These are phyloP conservation scores for Sycobia sp. DNA, from an alignment of 1,140 invertebrate genomes.

Conservation along the genomic window DNA sequence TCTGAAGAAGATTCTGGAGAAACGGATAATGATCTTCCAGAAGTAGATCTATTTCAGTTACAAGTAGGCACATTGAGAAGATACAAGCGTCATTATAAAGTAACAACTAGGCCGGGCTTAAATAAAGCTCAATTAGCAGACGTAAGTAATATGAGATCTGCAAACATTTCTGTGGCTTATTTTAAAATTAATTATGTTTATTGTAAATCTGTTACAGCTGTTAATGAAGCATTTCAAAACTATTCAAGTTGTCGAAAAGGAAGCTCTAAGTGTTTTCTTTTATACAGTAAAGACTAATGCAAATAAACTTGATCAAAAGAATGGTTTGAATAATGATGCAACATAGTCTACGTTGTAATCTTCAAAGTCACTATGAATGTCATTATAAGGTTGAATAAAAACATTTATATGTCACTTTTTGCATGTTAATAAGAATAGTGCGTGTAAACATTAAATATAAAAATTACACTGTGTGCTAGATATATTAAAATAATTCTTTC, in stretches of 20 bases:
- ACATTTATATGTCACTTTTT: constrained; percentile 43
- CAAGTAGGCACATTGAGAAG: constrained; percentile 90
- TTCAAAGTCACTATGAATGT: constrained; percentile 36
- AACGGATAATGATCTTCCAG: constrained; percentile 84
- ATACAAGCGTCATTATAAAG: constrained; percentile 93
- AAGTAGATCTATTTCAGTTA: constrained; percentile 90
- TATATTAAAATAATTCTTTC: constrained; percentile 10
- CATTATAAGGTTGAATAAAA: constrained; percentile 37
- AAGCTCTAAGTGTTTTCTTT: constrained; percentile 93
- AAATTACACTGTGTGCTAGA: constrained; percentile 28
- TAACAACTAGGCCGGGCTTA: constrained; percentile 84
- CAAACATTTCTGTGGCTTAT: neutral
- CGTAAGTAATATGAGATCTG: constrained; percentile 69
- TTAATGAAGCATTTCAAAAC: constrained; percentile 94
- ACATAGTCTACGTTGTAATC: constrained; percentile 53
- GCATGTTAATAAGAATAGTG: constrained; percentile 44
- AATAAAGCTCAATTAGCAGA: constrained; percentile 95
- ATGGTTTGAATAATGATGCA: constrained; percentile 72
- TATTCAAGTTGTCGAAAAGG: constrained; percentile 92
- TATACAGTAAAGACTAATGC: constrained; percentile 95
- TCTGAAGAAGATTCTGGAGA: constrained; percentile 92
- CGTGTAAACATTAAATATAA: constrained; percentile 34
- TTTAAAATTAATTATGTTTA: constrained; percentile 4
- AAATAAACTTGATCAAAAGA: constrained; percentile 90
- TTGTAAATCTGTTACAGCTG: constrained; percentile 69